Evolutionary conservation across 1,140 invertebrate species (phyloP), one percentile per base, ranked within the genome.

Genomic region (Aplysia californica): DNA sequence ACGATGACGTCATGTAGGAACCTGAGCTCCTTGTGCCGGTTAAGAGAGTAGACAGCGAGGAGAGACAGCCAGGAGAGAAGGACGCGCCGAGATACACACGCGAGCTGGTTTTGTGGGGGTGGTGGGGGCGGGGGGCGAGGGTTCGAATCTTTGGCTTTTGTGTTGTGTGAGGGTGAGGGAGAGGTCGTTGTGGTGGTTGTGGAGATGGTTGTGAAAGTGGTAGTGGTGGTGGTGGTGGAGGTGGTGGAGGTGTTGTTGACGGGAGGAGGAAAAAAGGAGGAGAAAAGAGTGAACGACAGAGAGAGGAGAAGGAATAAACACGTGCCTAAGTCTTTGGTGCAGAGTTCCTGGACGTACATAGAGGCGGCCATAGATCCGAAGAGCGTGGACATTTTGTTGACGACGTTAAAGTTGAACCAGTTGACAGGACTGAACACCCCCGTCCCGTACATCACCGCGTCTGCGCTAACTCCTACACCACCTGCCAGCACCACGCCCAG

Each of bases 1-100:
- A 84, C 79, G 29, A 88, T 76, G 21, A 69, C 61, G 75, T 87
- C 82, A 61, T 88, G 86, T 26, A 87, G 38, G 75, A 87, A 87
- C 21, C 86, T 44, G 3, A 82, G 20, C 79, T 87, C 85, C 66
- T 87, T 87, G 66, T 87, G 85, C 18, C 75, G 66, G 58, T 83
- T 79, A 38, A 68, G 38, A 15, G 82, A 85, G 75, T 86, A 87
- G 1, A 82, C 15, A 21, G 83, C 36, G 23, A 88, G 75, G 6
- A 88, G 61, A n/a, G 70, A 29, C 10, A 78, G 23, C 61, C 79
- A 76, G 10, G 26, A 1, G 26, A 15, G 1, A 56, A 29, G 3
- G 31, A 39, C 35, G 38, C n/a, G 36, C 20, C 66, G 10, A n/a
- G 6, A 29, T 20, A 61, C 20, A 6, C 58, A n/a, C 23, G 10